Evolutionary conservation across 2,797 vertebrate genomes (phyloP), one percentile per base, ranked within the genome.

Genomic region (Cygnus olor): DNA sequence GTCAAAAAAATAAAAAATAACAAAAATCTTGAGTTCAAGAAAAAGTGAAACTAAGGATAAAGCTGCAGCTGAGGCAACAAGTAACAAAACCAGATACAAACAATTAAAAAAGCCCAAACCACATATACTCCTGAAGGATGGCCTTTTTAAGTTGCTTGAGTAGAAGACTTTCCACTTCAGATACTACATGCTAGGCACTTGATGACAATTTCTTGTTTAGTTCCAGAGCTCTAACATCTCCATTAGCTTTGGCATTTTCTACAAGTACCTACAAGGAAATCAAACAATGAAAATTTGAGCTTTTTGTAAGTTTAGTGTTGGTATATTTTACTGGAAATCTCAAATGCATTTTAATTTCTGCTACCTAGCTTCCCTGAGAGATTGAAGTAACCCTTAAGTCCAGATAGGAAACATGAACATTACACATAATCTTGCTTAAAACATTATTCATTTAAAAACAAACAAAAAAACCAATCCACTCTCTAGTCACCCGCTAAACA

Each of bases 221-320:
- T 72, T 98, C 98, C 89, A 99, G 93, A 73, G 98, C 84, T 97
- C 98, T 98, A 90, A 92, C 49, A 96, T 99, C 98, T 87, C 98
- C 96, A 25, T 98, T 98, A 77, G 72, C 96, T 98, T 98, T 98
- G 90, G 98, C 98, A 90, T 98, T 98, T 84, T 98, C 97, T 97
- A 99, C 89, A 96, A 99, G 98, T 34, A 97, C 97, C 98, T 98
- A 92, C 22, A 83, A 51, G 77, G 92, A 94, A 96, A 91, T 65
- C 1, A 68, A 69, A 53, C 2, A 58, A 44, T 8, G 3, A 65
- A 53, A 57, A 72, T 1, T 3, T 16, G 6, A 66, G 18, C 78
- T 68, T 71, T 47, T 42, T 11, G 5, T 13, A 44, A 32, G 17
- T 63, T 68, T 58, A 79, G 17, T 65, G 32, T 30, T 69, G 36